Base-by-base conservation (phyloP, 2,113 vertebrate genomes). In the Ranitomeya variabilis region DNA sequence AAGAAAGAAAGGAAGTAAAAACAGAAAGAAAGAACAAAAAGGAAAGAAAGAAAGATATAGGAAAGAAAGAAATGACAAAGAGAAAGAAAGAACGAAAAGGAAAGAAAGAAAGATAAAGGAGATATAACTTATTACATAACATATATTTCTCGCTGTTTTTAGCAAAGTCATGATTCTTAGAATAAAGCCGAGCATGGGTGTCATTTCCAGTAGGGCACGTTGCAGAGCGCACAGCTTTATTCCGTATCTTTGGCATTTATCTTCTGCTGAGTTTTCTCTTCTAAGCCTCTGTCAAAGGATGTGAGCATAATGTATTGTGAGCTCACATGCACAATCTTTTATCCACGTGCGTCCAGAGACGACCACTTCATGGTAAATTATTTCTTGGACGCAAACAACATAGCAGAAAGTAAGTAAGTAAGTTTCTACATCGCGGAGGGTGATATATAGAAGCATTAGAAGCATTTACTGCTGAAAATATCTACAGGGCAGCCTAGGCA, bases 241-340 rank as follows among this genome's bases (percentile, higher is more conserved):
- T 31, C 57, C 14, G 16, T 26, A 81, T 14, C 57, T 45, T 23
- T 37, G 59, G 80, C 59, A 62, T 31, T 81, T 81, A 37, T 81
- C 31, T 81, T 81, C 80, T 81, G 80, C 80, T 81, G 80, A 81
- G 57, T 57, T 62, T 37, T 62, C 57, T 81, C 57, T 81, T 81
- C 64, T 62, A 19, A 62, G 80, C 57, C 31, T 45, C 57, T 37
- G 19, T 37, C 79, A 45, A 62, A 80, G 71, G 31, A 31, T 19
- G 71, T 23, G 16, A 80, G 51, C 26, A 9, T 80, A 81, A 81
- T 81, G 62, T 81, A 81, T 26, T 62, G 57, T 21, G 16, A 52
- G 10, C 19, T 76, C 73, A 51, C 73, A 21, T 45, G 18, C 4
- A 52, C 73, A 76, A 76, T 76, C 73, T 21, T 37, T 51, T 76